Conservation (phyloP, 2,797 vertebrate genomes). For the Hemitrygon akajei region DNA sequence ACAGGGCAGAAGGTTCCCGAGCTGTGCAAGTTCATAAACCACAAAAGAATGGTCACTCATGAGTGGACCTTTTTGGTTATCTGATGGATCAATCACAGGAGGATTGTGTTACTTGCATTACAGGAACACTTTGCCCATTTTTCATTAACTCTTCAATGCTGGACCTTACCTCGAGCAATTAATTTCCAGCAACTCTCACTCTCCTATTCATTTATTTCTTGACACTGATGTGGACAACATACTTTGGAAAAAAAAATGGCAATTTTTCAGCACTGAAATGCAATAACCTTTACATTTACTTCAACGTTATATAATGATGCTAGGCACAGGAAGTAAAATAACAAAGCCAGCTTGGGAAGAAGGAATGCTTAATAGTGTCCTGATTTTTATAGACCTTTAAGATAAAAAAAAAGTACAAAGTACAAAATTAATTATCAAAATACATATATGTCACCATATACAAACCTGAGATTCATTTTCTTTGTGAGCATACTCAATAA, state of each 20-base stretch:
- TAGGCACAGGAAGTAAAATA: background rate
- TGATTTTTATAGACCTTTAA: no score
- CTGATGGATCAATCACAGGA: conserved; percentile 30
- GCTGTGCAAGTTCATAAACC: background rate
- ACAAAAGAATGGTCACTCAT: conserved; percentile 35
- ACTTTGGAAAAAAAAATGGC: background rate
- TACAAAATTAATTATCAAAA: no score
- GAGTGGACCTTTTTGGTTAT: conserved; percentile 22
- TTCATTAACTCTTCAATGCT: conserved; percentile 31
- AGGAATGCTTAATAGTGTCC: background rate
- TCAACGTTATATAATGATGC: background rate
- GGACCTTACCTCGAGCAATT: conserved; percentile 27
- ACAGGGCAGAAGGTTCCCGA: conserved; percentile 31
- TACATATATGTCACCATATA: no score
- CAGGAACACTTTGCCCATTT: conserved; percentile 8
- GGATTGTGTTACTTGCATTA: conserved; percentile 30
- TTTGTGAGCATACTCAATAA: no score
- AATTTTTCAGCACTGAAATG: background rate
- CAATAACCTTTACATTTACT: background rate
- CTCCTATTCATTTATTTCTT: conserved; percentile 14
- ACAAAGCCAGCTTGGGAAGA: background rate
- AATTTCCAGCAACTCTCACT: conserved; percentile 12
- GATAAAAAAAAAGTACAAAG: no score
- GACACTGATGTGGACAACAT: background rate
- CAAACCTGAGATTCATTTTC: no score